A percentile compares a stretch with the other conserved stretches of the same genome.
Conservation (phyloP, 2,888 invertebrate species). For the Drosophila antonietae region DNA sequence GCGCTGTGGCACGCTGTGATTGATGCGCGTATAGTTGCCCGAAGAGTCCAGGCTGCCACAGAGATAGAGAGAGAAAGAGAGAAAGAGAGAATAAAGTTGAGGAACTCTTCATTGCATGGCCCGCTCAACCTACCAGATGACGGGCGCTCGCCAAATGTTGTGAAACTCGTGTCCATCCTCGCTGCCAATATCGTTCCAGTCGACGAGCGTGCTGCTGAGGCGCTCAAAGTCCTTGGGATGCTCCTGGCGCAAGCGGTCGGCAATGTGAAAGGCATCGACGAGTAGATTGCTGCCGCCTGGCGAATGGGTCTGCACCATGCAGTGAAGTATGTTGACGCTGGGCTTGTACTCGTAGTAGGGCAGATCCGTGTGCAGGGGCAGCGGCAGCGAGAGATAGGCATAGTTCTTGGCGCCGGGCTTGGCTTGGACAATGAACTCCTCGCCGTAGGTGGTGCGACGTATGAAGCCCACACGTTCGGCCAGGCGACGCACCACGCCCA, state of each 20-base stretch:
- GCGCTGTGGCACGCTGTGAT: constrained; percentile 91
- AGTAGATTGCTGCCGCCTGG: constrained; percentile 89
- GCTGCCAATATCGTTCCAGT: constrained; percentile 90
- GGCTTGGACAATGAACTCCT: constrained; percentile 88
- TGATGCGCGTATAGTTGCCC: constrained; percentile 87
- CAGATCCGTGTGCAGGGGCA: constrained; percentile 91
- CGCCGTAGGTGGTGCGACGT: constrained; percentile 90
- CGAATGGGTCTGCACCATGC: constrained; percentile 88
- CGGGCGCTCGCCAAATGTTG: constrained; percentile 87
- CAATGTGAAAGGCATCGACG: constrained; percentile 89
- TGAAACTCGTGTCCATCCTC: constrained; percentile 88
- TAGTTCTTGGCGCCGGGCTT: constrained; percentile 90
- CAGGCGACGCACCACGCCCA: constrained; percentile 86
- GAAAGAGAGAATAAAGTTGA: neutral
- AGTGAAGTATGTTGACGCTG: constrained; percentile 90
- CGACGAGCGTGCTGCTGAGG: constrained; percentile 87
- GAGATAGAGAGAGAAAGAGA: neutral
- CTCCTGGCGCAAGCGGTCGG: constrained; percentile 86
- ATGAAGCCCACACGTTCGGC: constrained; percentile 89
- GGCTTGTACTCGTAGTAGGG: constrained; percentile 92
- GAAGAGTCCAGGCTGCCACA: constrained; percentile 80
- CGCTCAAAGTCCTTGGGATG: constrained; percentile 87
- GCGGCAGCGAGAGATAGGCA: constrained; percentile 88
- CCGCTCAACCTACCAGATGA: constrained; percentile 86
- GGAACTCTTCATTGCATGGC: too few relatives aligned